Percentiles rank a stretch among this genome's conserved stretches.
These are phyloP conservation scores for Dusona sp. DNA, from an alignment of 2,888 invertebrate species.

Conservation along the genomic window DNA sequence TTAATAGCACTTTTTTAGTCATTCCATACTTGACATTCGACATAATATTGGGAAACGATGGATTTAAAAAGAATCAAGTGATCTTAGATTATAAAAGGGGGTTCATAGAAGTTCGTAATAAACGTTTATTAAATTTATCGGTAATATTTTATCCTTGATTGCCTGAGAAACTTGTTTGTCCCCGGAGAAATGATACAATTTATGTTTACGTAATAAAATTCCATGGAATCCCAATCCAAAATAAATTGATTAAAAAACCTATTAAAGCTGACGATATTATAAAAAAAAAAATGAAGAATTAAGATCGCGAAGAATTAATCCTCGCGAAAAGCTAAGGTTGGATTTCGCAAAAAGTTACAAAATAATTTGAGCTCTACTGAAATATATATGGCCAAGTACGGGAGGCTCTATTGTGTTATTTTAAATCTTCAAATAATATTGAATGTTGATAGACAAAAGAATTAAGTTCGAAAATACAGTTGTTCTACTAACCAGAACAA, in stretches of 20 bases:
- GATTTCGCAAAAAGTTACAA: too few species aligned
- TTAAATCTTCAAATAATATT: too few species aligned
- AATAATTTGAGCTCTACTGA: too few species aligned
- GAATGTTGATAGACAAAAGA: too few species aligned
- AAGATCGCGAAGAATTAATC: too few species aligned
- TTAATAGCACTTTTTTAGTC: neutral
- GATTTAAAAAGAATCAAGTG: conserved; percentile 13
- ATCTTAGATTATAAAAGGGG: neutral
- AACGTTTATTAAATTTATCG: neutral
- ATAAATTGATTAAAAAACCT: neutral
- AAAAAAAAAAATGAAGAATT: neutral
- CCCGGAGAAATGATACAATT: neutral
- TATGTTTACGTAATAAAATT: neutral
- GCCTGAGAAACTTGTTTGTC: neutral
- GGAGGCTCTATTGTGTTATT: too few species aligned
- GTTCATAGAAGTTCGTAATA: neutral
- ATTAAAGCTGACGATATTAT: neutral
- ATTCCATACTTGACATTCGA: conserved; percentile 36
- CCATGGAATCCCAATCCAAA: neutral
- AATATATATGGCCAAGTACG: too few species aligned
- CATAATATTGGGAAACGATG: conserved; percentile 62
- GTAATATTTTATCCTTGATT: neutral
- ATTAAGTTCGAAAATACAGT: too few species aligned
- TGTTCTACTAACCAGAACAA: too few species aligned
- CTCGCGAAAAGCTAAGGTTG: too few species aligned